Evolutionary conservation across 2,888 invertebrate species (phyloP), one percentile per base, ranked within the genome.

Genomic region (Drosophila conformis): DNA sequence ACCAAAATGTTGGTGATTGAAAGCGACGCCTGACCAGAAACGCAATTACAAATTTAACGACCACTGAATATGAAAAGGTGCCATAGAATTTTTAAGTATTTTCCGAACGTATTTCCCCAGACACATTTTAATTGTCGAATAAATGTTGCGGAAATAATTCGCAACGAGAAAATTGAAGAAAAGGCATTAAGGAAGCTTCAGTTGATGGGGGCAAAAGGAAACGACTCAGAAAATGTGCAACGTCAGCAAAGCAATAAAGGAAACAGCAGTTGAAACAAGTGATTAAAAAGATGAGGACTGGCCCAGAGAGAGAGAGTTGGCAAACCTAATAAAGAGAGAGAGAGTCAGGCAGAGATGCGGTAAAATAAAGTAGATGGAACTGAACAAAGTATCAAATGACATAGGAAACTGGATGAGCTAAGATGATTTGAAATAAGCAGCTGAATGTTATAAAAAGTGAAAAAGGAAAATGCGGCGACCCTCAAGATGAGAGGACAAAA

Each of bases 31-130:
- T 61, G 72, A 64, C 64, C 54, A n/a, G 38, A 63, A 70, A 31
- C 56, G 57, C 70, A 89, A 83, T 83, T 87, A 89, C 75, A 89
- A 46, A 78, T 87, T 87, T 73, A 61, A 83, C 82, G 66, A 79
- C 52, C 70, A 51, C 42, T 61, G 69, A 79, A 83, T 85, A 83
- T 66, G 69, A 79, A 82, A 85, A 87, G 87, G 87, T 82, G 87
- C 65, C 15, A 62, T 82, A 74, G 66, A 53, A 78, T 40, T 70
- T 69, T 57, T 6, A 61, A 69, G 64, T 81, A 65, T 53, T 57
- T 51, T 35, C 18, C 21, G 40, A 35, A 18, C 56, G 36, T 21
- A n/a, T 40, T 31, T 40, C 42, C 21, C 38, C 13, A 21, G 33
- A 54, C 25, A 64, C 62, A 69, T 62, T 77, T 77, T 80, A 77